phyloP scores from a whole-genome alignment of 2,797 vertebrate species.

The Hafferia zeledoni region DNA sequence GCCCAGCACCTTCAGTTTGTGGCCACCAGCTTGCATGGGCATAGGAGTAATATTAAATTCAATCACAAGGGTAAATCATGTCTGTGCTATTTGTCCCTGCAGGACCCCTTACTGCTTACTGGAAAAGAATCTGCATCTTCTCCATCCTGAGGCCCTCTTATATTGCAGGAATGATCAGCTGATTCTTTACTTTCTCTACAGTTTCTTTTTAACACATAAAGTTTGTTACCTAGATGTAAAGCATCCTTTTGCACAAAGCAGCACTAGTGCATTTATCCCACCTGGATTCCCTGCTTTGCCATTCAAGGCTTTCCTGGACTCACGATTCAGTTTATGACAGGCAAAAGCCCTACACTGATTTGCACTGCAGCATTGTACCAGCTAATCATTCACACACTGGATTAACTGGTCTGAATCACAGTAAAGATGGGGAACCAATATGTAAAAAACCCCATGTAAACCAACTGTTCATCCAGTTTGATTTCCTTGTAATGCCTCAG shows the following conservation, averaged over 20 bases:
- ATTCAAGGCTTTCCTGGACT: neutral
- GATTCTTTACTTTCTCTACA: neutral
- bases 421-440: neutral
- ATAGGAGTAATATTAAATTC: neutral
- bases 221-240: neutral
- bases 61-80: neutral
- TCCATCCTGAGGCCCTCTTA: neutral
- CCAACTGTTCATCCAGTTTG: neutral
- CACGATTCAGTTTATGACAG: neutral
- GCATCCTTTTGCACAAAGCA: neutral
- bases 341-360: neutral
- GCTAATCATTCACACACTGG: neutral
- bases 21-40: neutral
- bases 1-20: neutral
- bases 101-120: neutral
- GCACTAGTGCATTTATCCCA: neutral
- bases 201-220: neutral
- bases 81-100: neutral
- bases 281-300: neutral
- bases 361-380: neutral
- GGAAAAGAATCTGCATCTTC: neutral
- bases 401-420: neutral
- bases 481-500: neutral
- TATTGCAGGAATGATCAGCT: neutral
- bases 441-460: neutral